Evolutionary conservation across 1,140 invertebrate species (phyloP).

Genomic region (Philopotamus ludificatus): DNA sequence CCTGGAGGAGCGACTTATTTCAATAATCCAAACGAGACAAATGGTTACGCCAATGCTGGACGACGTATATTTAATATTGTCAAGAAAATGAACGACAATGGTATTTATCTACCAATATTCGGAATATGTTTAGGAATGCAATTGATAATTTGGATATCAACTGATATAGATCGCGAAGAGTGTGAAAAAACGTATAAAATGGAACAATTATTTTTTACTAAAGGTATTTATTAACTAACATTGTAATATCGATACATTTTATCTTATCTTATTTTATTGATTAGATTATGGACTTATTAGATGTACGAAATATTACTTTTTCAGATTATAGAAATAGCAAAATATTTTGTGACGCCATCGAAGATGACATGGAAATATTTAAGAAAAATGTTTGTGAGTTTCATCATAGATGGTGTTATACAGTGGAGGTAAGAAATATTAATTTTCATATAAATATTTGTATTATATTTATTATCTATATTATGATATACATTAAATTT

Average conservation of each 20-base stretch:
- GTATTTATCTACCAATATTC: conserved; percentile 80
- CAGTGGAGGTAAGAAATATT: no score
- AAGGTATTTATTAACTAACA: conserved; percentile 49
- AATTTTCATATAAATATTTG: no score
- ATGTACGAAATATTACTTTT: conserved; percentile 41
- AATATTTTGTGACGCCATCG: no score
- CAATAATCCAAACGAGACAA: conserved; percentile 57
- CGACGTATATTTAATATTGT: conserved; percentile 67
- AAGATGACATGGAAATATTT: no score
- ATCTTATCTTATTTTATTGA: not conserved
- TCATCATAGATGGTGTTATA: no score
- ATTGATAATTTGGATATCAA: conserved; percentile 68
- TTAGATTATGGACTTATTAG: no score
- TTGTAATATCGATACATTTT: not conserved
- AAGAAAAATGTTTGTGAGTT: no score
- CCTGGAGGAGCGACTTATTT: conserved; percentile 74
- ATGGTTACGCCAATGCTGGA: conserved; percentile 75
- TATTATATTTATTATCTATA: no score
- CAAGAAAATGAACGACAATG: conserved; percentile 64
- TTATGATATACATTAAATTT: no score
- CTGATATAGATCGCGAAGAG: conserved; percentile 63
- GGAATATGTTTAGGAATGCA: conserved; percentile 90
- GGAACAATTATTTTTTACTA: conserved; percentile 68
- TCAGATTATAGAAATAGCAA: conserved; percentile 59
- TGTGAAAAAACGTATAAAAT: conserved; percentile 64